Conservation (phyloP, 2,113 vertebrate genomes). For the Xiphophorus maculatus region DNA sequence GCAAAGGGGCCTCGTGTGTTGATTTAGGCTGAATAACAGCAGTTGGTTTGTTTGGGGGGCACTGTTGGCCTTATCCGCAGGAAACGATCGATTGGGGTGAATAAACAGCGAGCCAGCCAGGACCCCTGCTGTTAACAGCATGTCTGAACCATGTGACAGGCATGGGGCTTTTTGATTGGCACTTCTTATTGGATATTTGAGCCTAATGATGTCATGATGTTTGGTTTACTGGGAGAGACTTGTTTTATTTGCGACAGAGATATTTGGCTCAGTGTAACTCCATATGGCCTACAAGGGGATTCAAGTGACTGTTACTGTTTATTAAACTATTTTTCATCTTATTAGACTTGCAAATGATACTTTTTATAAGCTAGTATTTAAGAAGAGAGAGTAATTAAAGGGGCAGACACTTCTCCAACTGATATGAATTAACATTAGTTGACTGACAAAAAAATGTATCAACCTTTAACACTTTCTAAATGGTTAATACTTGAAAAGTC, state of each 20-base stretch:
- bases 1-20: slow-evolving; percentile 34
- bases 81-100: slow-evolving; percentile 70
- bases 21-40: slow-evolving; percentile 67
- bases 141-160: slow-evolving; percentile 67
- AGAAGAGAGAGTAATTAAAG: neutral
- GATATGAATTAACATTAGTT: slow-evolving; percentile 13
- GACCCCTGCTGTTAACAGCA: slow-evolving; percentile 59
- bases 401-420: neutral
- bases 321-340: slow-evolving; percentile 17
- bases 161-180: slow-evolving; percentile 60
- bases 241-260: slow-evolving; percentile 16
- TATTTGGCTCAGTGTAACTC: neutral
- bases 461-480: neutral
- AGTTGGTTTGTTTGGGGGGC: slow-evolving; percentile 65
- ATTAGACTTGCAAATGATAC: slow-evolving; percentile 11
- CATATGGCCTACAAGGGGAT: slow-evolving; percentile 2
- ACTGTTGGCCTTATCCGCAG: slow-evolving; percentile 67
- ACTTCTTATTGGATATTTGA: slow-evolving; percentile 56
- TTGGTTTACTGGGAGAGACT: slow-evolving; percentile 13
- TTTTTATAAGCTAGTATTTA: neutral
- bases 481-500: slow-evolving; percentile 10
- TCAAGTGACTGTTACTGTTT: neutral
- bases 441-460: slow-evolving; percentile 1
- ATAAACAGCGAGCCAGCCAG: slow-evolving; percentile 71
- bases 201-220: slow-evolving; percentile 54